phyloP scores from a whole-genome alignment of 2,888 invertebrate species.

The Ophraella communa region DNA sequence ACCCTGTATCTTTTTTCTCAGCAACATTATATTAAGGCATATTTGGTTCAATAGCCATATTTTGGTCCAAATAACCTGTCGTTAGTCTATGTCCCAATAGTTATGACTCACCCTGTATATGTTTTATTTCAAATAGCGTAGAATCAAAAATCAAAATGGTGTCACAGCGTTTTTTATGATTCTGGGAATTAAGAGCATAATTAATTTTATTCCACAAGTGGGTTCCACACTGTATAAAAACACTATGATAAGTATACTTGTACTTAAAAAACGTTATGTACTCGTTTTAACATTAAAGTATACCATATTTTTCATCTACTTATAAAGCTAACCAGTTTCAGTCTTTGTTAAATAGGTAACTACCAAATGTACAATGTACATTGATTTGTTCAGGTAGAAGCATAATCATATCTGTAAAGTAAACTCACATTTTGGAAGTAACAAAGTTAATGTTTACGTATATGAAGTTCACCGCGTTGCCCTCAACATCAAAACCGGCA shows the following conservation, averaged over 20 bases:
- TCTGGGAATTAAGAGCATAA: too few species aligned
- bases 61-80: too few species aligned
- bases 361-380: conserved; percentile 57
- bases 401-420: conserved; percentile 47
- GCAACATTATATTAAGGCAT: too few species aligned
- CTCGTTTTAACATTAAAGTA: background rate
- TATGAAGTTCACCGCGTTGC: conserved; percentile 27
- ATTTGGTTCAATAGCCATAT: too few species aligned
- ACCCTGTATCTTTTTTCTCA: too few species aligned
- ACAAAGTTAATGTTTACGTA: conserved; percentile 30
- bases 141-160: too few species aligned
- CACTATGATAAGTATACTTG: background rate
- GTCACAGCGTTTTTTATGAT: too few species aligned
- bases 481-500: conserved; percentile 15
- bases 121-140: too few species aligned
- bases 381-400: conserved; percentile 52
- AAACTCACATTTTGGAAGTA: conserved; percentile 41
- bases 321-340: conserved; percentile 48
- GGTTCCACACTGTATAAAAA: too few species aligned
- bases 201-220: too few species aligned
- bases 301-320: conserved; percentile 1
- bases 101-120: too few species aligned
- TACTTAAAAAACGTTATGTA: background rate
- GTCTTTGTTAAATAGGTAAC: conserved; percentile 57
- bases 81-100: too few species aligned